A percentile compares a stretch with the other conserved stretches of the same genome.
These are phyloP conservation scores for Enteromius trimaculatus DNA, from an alignment of 2,797 vertebrate species.

Conservation along the genomic window DNA sequence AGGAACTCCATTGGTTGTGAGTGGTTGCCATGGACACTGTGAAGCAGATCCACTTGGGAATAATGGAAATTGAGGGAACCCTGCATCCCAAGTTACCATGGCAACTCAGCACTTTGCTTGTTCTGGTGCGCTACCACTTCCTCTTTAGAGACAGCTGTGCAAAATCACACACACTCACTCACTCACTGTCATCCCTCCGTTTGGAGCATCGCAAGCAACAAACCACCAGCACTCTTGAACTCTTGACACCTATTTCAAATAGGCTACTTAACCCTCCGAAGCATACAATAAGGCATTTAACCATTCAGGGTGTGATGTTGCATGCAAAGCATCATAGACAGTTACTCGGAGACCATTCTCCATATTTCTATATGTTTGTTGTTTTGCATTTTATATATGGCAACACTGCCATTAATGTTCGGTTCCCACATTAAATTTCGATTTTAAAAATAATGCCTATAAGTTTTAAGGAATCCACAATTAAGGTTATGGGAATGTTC, in stretches of 20 bases:
- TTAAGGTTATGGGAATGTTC: background rate
- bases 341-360: background rate
- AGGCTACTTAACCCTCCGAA: slow-evolving; percentile 22
- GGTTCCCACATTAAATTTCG: background rate
- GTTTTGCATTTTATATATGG: background rate
- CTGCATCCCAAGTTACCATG: slow-evolving; percentile 65
- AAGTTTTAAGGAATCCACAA: background rate
- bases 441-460: background rate
- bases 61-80: slow-evolving; percentile 65
- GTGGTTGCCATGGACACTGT: slow-evolving; percentile 67
- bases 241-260: slow-evolving; percentile 22
- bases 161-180: slow-evolving; percentile 16
- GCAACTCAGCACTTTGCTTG: slow-evolving; percentile 62
- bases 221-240: background rate
- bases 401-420: background rate
- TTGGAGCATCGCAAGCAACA: slow-evolving; percentile 36
- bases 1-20: slow-evolving; percentile 60
- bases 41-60: slow-evolving; percentile 62
- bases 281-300: background rate
- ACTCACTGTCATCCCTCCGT: background rate
- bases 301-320: no score
- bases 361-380: background rate
- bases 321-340: background rate
- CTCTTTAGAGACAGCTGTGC: slow-evolving; percentile 45
- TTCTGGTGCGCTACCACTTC: slow-evolving; percentile 57